Conservation (phyloP, 2,888 invertebrate species). For the Lycia hirtaria region DNA sequence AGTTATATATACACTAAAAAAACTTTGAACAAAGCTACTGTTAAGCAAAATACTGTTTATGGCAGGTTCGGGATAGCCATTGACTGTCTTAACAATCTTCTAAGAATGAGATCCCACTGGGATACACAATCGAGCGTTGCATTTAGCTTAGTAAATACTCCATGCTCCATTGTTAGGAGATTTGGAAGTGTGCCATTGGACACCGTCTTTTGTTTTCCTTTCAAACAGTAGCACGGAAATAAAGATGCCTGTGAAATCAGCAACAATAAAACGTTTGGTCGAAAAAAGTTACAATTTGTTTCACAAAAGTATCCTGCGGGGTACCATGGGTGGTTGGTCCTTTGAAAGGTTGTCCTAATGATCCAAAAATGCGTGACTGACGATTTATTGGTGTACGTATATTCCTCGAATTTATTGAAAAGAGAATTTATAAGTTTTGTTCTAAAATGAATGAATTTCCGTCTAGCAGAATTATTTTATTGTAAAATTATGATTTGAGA, state of each 20-base stretch:
- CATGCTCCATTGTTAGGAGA: constrained; percentile 48
- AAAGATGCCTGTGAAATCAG: constrained; percentile 17
- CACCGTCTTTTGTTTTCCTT: constrained; percentile 29
- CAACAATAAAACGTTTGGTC: background rate
- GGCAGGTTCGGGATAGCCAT: constrained; percentile 26
- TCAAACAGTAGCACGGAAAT: constrained; percentile 64
- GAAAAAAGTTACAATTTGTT: background rate
- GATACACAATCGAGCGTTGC: constrained; percentile 60
- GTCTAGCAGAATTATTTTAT: no score
- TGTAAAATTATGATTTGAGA: no score
- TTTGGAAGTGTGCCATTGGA: constrained; percentile 57
- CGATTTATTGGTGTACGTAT: constrained; percentile 48
- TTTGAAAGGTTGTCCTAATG: constrained; percentile 48
- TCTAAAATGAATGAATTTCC: background rate
- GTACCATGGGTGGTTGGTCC: constrained; percentile 27
- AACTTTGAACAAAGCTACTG: constrained; percentile 16
- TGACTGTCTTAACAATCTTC: constrained; percentile 39
- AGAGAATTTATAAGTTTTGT: constrained; percentile 39
- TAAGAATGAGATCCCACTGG: constrained; percentile 53
- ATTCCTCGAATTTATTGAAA: constrained; percentile 35
- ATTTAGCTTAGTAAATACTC: constrained; percentile 50
- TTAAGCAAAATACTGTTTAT: constrained; percentile 24
- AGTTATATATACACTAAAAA: no score
- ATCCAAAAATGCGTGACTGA: constrained; percentile 58
- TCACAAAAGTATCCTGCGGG: constrained; percentile 18